Evolutionary conservation across 2,797 vertebrate species (phyloP).

Genomic region (Astyanax mexicanus): DNA sequence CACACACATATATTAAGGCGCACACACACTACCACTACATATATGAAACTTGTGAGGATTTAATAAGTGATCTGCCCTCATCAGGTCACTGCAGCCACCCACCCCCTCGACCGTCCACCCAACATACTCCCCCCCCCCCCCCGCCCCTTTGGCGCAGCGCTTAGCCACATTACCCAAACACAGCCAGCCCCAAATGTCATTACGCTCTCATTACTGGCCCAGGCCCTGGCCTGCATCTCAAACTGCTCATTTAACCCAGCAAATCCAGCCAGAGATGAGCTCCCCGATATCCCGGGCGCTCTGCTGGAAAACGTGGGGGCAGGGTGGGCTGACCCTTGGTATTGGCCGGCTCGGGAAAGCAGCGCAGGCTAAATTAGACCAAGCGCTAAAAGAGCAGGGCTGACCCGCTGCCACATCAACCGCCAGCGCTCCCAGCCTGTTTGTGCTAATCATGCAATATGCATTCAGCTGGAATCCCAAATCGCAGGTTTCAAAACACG

Average conservation of each 20-base stretch:
- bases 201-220: slow-evolving; percentile 83
- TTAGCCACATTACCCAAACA: slow-evolving; percentile 81
- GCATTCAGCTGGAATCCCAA: slow-evolving; percentile 35
- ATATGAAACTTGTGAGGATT: slow-evolving; percentile 81
- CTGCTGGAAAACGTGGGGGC: slow-evolving; percentile 35
- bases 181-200: slow-evolving; percentile 79
- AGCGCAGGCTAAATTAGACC: slow-evolving; percentile 57
- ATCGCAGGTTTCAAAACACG: slow-evolving; percentile 43
- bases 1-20: not conserved
- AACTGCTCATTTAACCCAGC: slow-evolving; percentile 77
- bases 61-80: slow-evolving; percentile 74
- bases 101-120: slow-evolving; percentile 28
- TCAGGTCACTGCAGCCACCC: slow-evolving; percentile 72
- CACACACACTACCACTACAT: slow-evolving; percentile 71
- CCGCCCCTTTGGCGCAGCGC: slow-evolving; percentile 68
- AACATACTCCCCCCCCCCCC: slow-evolving; percentile 28
- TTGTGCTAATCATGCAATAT: slow-evolving; percentile 26
- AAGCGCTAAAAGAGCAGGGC: slow-evolving; percentile 54
- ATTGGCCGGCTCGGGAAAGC: slow-evolving; percentile 50
- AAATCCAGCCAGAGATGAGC: slow-evolving; percentile 75
- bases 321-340: slow-evolving; percentile 56
- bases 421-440: not conserved
- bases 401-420: slow-evolving; percentile 12
- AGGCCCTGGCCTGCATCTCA: slow-evolving; percentile 78
- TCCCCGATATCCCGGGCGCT: slow-evolving; percentile 58